These are phyloP conservation scores for Gonocerus acuteangulatus DNA, from an alignment of 2,888 invertebrate genomes.

Conservation along the genomic window DNA sequence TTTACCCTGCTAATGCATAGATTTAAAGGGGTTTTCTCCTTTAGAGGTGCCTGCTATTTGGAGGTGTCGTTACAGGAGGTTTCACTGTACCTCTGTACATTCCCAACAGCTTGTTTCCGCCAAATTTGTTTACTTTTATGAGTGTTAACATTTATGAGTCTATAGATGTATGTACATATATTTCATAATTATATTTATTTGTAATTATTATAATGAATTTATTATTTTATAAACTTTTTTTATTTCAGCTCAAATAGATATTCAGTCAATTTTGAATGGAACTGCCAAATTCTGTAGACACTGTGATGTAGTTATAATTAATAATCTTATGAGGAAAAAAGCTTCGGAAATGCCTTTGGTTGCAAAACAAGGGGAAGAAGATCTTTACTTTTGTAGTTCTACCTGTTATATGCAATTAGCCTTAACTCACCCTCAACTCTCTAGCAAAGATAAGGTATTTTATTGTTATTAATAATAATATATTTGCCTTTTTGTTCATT, in stretches of 20 bases:
- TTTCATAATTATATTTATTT: no score
- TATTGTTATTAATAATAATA: neutral
- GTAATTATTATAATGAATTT: no score
- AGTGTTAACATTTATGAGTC: no score
- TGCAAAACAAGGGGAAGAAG: slow-evolving; percentile 52
- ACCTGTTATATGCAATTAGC: slow-evolving; percentile 66
- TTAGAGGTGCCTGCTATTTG: no score
- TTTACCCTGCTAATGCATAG: no score
- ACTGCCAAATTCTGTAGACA: slow-evolving; percentile 85
- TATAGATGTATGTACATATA: no score
- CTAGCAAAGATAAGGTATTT: slow-evolving; percentile 30
- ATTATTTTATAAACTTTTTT: no score
- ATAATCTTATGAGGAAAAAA: slow-evolving; percentile 71
- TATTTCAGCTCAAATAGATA: slow-evolving; percentile 62
- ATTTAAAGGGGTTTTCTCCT: no score
- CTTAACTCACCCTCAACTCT: slow-evolving; percentile 25
- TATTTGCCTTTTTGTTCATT: neutral
- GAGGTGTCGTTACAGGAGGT: no score
- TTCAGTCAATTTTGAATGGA: slow-evolving; percentile 84
- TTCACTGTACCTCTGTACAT: no score
- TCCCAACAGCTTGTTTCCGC: no score
- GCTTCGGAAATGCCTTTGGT: slow-evolving; percentile 45
- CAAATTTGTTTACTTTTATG: no score
- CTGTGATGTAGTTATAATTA: slow-evolving; percentile 84
- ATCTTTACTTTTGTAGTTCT: slow-evolving; percentile 79